phyloP scores from a whole-genome alignment of 2,888 invertebrate genomes.

The Mechanitis messenoides region DNA sequence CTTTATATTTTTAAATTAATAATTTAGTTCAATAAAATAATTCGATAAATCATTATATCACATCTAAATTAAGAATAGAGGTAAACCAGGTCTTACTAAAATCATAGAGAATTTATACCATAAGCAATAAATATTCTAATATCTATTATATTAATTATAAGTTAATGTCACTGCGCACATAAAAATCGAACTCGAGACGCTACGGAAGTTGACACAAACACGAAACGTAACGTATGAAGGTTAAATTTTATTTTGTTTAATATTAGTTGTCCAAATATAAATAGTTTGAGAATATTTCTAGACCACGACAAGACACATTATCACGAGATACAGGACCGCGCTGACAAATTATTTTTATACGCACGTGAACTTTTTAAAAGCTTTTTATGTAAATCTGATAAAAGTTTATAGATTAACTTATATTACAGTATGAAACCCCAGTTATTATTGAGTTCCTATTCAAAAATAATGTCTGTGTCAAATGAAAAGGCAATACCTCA shows the following conservation, averaged over 20 bases:
- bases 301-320: background rate
- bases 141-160: background rate
- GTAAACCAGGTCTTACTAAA: too few relatives aligned
- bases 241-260: background rate
- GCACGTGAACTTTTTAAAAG: constrained; percentile 10
- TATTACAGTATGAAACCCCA: background rate
- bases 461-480: too few relatives aligned
- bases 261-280: background rate
- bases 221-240: background rate
- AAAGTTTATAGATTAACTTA: background rate
- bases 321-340: background rate
- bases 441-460: background rate
- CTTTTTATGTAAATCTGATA: background rate
- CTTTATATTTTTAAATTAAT: too few relatives aligned
- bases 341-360: constrained; percentile 5
- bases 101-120: too few relatives aligned
- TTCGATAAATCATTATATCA: too few relatives aligned
- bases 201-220: constrained; percentile 1
- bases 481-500: background rate
- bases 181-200: background rate
- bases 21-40: too few relatives aligned
- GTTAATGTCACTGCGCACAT: background rate
- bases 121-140: too few relatives aligned
- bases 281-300: constrained; percentile 1
- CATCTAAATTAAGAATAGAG: too few relatives aligned